Evolutionary conservation across 92 coral and sea anemone genomes (phyloP).

Genomic region (Virgularia gustaviana): DNA sequence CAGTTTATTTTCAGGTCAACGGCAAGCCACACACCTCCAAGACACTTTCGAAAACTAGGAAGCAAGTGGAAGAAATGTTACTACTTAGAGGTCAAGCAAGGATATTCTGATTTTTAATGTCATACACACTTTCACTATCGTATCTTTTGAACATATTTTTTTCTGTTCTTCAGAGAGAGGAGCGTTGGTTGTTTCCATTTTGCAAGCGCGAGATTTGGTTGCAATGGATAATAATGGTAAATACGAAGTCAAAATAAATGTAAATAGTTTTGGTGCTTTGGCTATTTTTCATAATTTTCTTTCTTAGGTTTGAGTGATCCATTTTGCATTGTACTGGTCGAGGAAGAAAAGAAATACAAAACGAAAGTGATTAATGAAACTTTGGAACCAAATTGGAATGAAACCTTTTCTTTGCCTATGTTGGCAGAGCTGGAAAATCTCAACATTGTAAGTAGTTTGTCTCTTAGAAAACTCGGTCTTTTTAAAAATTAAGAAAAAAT

Average conservation of each 20-base stretch:
- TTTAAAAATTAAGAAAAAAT: background rate
- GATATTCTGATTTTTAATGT: background rate
- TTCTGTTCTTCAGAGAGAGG: constrained; percentile 64
- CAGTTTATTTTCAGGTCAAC: constrained; percentile 56
- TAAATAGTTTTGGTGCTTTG: background rate
- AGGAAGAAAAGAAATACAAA: constrained; percentile 78
- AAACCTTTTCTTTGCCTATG: constrained; percentile 85
- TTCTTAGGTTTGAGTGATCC: constrained; percentile 80
- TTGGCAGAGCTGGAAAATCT: constrained; percentile 68
- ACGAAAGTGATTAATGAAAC: constrained; percentile 85
- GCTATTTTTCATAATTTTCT: background rate
- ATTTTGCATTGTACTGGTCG: constrained; percentile 79
- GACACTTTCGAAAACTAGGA: constrained; percentile 76
- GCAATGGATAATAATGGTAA: constrained; percentile 92
- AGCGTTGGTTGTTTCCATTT: constrained; percentile 65
- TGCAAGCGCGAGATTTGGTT: constrained; percentile 70
- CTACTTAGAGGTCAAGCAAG: constrained; percentile 78
- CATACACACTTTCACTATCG: background rate
- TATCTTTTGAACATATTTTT: background rate
- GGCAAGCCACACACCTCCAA: constrained; percentile 88
- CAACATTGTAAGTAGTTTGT: constrained; percentile 66
- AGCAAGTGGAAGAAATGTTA: constrained; percentile 83
- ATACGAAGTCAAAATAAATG: background rate
- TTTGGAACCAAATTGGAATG: constrained; percentile 79
- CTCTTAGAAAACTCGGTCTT: too few species aligned